Evolutionary conservation across 2,113 vertebrate species (phyloP).

Genomic region (Sander vitreus): DNA sequence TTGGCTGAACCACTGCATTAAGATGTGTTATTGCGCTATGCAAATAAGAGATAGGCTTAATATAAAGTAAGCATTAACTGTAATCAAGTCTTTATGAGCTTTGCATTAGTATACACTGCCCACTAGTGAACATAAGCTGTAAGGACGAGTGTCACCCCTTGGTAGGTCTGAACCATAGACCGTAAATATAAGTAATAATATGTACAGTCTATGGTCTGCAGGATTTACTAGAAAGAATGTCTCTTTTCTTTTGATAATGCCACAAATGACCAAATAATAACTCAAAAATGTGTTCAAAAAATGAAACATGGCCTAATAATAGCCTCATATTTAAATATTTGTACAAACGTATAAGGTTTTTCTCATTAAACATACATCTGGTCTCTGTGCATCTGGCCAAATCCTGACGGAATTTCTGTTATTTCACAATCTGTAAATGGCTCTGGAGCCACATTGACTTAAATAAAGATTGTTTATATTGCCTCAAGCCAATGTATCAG

Average conservation of each 20-base stretch:
- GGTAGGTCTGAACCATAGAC: background rate
- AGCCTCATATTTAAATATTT: background rate
- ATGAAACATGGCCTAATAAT: background rate
- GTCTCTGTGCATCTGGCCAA: background rate
- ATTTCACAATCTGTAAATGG: background rate
- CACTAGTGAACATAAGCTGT: constrained; percentile 41
- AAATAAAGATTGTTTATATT: background rate
- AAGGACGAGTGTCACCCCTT: background rate
- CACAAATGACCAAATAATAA: background rate
- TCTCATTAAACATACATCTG: background rate
- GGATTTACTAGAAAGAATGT: too few relatives aligned
- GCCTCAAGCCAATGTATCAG: background rate
- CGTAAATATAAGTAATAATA: too few relatives aligned
- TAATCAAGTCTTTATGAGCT: background rate
- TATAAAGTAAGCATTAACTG: background rate
- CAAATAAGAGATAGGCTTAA: background rate
- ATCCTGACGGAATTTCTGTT: background rate
- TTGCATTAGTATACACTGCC: constrained; percentile 32
- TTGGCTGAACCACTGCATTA: background rate
- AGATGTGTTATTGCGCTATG: background rate
- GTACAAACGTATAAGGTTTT: background rate
- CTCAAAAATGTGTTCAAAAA: background rate
- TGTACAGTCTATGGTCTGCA: background rate
- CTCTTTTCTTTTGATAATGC: background rate
- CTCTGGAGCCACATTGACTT: background rate